Evolutionary conservation across 1,140 invertebrate genomes (phyloP).

Genomic region (Hestina assimilis): DNA sequence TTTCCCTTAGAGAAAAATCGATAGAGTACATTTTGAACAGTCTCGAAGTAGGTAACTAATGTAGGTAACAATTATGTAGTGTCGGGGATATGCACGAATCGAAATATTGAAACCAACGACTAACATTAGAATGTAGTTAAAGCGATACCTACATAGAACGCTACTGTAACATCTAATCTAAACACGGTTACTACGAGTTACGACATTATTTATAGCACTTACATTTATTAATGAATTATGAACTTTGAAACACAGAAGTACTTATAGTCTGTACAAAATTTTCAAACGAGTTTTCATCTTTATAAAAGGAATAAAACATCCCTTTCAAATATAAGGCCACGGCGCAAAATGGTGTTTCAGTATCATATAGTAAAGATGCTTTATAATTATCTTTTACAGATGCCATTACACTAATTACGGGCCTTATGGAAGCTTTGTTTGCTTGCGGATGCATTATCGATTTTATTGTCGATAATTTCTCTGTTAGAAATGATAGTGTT

Average conservation of each 20-base stretch:
- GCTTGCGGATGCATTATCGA: constrained; percentile 26
- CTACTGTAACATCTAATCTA: constrained; percentile 70
- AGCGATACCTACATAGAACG: constrained; percentile 64
- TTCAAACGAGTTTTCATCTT: constrained; percentile 48
- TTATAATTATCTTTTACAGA: constrained; percentile 56
- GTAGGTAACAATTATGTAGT: constrained; percentile 76
- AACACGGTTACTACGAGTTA: constrained; percentile 43
- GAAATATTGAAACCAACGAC: constrained; percentile 71
- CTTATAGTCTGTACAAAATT: constrained; percentile 64
- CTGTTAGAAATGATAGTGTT: constrained; percentile 39
- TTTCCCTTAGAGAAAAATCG: constrained; percentile 76
- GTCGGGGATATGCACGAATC: constrained; percentile 74
- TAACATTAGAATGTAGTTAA: constrained; percentile 63
- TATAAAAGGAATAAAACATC: constrained; percentile 71
- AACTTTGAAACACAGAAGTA: constrained; percentile 52
- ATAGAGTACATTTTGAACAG: constrained; percentile 75
- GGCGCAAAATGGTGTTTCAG: constrained; percentile 76
- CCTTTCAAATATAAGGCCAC: constrained; percentile 76
- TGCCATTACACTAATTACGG: constrained; percentile 56
- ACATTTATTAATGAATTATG: constrained; percentile 53
- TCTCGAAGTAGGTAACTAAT: constrained; percentile 78
- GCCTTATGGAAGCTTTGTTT: constrained; percentile 56
- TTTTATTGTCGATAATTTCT: constrained; percentile 22
- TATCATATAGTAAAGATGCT: constrained; percentile 68
- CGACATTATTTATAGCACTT: constrained; percentile 58